Percentiles rank a stretch among this genome's conserved stretches.
Conservation (phyloP, 1,140 invertebrate genomes). For the Drosophila punjabiensis region DNA sequence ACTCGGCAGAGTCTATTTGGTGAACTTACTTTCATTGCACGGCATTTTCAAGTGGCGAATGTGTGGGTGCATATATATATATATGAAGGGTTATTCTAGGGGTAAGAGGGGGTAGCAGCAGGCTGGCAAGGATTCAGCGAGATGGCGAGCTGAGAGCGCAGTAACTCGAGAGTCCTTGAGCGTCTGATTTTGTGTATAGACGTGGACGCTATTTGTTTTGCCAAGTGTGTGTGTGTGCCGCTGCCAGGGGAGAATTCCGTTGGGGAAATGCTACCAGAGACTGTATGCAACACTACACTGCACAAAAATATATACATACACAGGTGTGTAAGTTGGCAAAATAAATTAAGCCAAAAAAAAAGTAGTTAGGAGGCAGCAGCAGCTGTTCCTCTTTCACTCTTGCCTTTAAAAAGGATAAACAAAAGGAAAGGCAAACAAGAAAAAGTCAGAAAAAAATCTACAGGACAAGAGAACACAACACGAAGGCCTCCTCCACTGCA, state of each 20-base stretch:
- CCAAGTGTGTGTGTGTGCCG: constrained; percentile 46
- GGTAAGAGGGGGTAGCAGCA: not conserved
- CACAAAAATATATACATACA: not conserved
- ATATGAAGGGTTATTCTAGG: not conserved
- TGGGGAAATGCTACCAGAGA: not conserved
- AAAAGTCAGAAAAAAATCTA: constrained; percentile 14
- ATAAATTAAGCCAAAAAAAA: constrained; percentile 60
- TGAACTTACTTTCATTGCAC: constrained; percentile 83
- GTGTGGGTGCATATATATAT: constrained; percentile 21
- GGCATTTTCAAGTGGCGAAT: constrained; percentile 64
- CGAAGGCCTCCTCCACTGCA: constrained; percentile 23
- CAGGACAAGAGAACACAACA: constrained; percentile 10
- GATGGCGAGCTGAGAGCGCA: constrained; percentile 33
- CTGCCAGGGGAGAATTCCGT: constrained; percentile 17
- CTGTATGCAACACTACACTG: constrained; percentile 11
- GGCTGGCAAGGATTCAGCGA: constrained; percentile 6
- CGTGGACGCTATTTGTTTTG: constrained; percentile 79
- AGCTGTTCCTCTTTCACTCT: not conserved
- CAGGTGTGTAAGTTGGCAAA: constrained; percentile 31
- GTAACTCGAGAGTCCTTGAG: constrained; percentile 78
- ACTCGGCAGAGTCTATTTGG: constrained; percentile 74
- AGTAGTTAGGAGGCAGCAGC: constrained; percentile 29
- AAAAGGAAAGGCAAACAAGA: constrained; percentile 38
- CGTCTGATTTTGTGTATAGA: constrained; percentile 84
- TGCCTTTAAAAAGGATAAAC: constrained; percentile 54